A percentile compares a stretch with the other conserved stretches of the same genome.
Conservation (phyloP, 1,140 invertebrate species). For the Leptopilina boulardi region DNA sequence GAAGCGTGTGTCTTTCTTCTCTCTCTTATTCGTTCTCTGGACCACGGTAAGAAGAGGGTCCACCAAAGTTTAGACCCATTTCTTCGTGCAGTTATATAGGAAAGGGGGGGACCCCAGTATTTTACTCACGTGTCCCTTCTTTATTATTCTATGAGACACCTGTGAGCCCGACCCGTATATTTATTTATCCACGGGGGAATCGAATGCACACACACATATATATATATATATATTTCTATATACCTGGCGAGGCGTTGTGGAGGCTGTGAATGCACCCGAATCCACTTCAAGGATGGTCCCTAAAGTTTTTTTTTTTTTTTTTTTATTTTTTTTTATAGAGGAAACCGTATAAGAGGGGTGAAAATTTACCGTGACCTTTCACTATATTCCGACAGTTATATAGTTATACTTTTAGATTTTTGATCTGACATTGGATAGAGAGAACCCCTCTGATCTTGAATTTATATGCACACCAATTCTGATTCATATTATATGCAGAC, state of each 20-base stretch:
- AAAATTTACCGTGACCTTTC: conserved; percentile 31
- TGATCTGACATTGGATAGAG: not conserved
- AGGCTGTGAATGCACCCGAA: conserved; percentile 49
- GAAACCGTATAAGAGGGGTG: not conserved
- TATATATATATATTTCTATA: too few relatives aligned
- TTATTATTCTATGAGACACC: conserved; percentile 64
- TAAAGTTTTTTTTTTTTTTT: not conserved
- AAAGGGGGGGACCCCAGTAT: conserved; percentile 20
- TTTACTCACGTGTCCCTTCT: conserved; percentile 48
- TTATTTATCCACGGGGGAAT: conserved; percentile 64
- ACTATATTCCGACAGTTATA: conserved; percentile 19
- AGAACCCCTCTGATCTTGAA: conserved; percentile 26
- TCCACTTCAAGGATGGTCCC: conserved; percentile 44
- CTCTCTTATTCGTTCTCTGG: conserved; percentile 3
- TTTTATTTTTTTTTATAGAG: not conserved
- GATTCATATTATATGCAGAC: conserved; percentile 8
- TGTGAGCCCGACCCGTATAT: conserved; percentile 63
- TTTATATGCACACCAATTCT: conserved; percentile 15
- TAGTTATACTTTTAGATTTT: conserved; percentile 18
- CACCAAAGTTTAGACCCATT: conserved; percentile 35
- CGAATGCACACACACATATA: conserved; percentile 36
- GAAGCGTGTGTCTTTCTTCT: conserved; percentile 30
- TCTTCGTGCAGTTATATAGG: not conserved
- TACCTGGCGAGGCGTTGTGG: conserved; percentile 45
- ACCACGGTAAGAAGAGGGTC: conserved; percentile 39